Evolutionary conservation across 2,797 vertebrate species (phyloP).

Genomic region (Clarias laeviceps): DNA sequence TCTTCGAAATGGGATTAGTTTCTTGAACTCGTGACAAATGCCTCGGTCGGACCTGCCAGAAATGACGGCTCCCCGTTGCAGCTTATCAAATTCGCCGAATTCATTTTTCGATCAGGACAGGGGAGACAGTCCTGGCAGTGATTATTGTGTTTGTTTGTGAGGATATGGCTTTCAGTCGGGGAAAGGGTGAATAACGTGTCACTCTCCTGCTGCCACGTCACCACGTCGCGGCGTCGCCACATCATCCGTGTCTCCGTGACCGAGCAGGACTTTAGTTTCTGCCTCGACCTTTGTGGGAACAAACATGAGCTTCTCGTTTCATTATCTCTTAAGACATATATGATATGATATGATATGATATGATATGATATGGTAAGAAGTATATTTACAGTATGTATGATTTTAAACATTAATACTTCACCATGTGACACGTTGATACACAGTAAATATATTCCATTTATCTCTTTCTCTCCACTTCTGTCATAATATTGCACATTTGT

Average conservation of each 20-base stretch:
- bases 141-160: slow-evolving; percentile 82
- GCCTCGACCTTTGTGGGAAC: slow-evolving; percentile 23
- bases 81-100: slow-evolving; percentile 80
- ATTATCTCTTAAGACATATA: background rate
- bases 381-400: too few relatives aligned
- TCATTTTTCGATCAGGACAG: slow-evolving; percentile 75
- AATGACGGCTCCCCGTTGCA: slow-evolving; percentile 79
- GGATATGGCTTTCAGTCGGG: slow-evolving; percentile 72
- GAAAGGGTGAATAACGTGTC: slow-evolving; percentile 49
- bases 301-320: background rate
- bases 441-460: background rate
- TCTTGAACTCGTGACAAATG: slow-evolving; percentile 78
- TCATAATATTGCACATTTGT: background rate
- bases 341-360: background rate
- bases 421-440: too few relatives aligned
- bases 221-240: background rate
- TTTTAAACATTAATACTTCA: background rate
- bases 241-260: background rate
- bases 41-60: slow-evolving; percentile 78
- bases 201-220: slow-evolving; percentile 21
- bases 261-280: background rate
- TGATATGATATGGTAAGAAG: background rate
- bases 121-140: slow-evolving; percentile 66
- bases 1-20: slow-evolving; percentile 77
- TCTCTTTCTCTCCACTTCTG: background rate